Evolutionary conservation across 2,888 invertebrate species (phyloP).

Genomic region (Syrphus vitripennis): DNA sequence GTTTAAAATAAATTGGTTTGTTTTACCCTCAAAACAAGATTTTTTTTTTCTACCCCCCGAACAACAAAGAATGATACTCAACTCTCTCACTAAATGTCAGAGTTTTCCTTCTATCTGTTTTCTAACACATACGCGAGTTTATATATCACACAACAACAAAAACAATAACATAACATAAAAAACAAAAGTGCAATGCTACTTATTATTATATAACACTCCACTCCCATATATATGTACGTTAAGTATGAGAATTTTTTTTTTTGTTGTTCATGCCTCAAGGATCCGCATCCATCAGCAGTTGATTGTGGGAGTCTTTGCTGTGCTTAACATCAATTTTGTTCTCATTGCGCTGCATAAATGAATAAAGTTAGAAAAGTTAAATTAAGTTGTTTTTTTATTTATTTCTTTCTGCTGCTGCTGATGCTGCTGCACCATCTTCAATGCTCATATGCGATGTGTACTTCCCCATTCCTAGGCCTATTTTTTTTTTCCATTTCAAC

Average conservation of each 20-base stretch:
- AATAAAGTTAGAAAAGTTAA: slow-evolving; percentile 49
- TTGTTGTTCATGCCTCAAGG: too few relatives aligned
- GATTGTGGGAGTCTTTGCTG: not conserved
- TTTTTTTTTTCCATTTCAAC: too few relatives aligned
- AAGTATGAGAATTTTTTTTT: slow-evolving; percentile 4
- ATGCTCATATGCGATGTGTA: too few relatives aligned
- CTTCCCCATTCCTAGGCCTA: not conserved
- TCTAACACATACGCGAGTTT: not conserved
- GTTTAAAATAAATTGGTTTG: slow-evolving; percentile 9
- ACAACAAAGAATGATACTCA: not conserved
- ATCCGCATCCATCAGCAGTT: not conserved
- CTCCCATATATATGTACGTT: not conserved
- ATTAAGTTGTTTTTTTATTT: slow-evolving; percentile 58
- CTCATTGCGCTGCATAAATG: slow-evolving; percentile 38
- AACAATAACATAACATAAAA: not conserved
- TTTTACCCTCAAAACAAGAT: not conserved
- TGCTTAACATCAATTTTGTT: slow-evolving; percentile 43
- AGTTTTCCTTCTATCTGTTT: not conserved
- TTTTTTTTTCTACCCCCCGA: too few relatives aligned
- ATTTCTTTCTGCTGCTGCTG: not conserved
- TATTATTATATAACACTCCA: not conserved
- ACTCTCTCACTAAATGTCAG: not conserved
- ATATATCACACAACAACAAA: not conserved
- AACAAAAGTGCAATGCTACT: not conserved
- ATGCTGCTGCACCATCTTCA: not conserved